These are phyloP conservation scores for Choreutis nemorana DNA, from an alignment of 2,888 invertebrate species.

Conservation along the genomic window DNA sequence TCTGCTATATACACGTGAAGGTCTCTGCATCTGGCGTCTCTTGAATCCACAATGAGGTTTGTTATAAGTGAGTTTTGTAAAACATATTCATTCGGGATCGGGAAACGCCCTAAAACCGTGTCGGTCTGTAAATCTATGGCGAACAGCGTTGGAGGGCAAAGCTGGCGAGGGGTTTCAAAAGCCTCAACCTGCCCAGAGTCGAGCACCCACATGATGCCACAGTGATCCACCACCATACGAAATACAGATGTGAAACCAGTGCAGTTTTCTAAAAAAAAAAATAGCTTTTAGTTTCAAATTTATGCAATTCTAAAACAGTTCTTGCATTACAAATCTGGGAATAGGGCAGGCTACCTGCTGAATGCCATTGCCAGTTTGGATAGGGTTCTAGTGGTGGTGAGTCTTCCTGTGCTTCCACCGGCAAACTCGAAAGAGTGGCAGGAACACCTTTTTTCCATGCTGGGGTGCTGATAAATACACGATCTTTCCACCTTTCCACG, in stretches of 20 bases:
- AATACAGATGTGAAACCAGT: slow-evolving; percentile 78
- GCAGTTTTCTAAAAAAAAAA: slow-evolving; percentile 41
- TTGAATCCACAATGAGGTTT: slow-evolving; percentile 72
- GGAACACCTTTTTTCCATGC: slow-evolving; percentile 81
- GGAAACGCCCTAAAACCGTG: slow-evolving; percentile 67
- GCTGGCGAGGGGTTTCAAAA: slow-evolving; percentile 68
- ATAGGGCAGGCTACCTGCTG: slow-evolving; percentile 27
- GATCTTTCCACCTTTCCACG: slow-evolving; percentile 72
- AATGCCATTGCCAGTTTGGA: slow-evolving; percentile 79
- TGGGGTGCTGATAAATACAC: slow-evolving; percentile 79
- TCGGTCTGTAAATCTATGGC: slow-evolving; percentile 77
- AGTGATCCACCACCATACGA: slow-evolving; percentile 78
- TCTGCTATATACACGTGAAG: slow-evolving; percentile 75
- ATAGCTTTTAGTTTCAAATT: neutral
- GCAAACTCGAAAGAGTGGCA: slow-evolving; percentile 73
- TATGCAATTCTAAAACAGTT: neutral
- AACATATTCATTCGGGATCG: slow-evolving; percentile 71
- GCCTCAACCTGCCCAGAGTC: slow-evolving; percentile 81
- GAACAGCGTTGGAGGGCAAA: slow-evolving; percentile 77
- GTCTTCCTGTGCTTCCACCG: slow-evolving; percentile 55
- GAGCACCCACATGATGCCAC: slow-evolving; percentile 80
- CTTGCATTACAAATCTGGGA: neutral
- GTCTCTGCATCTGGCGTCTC: slow-evolving; percentile 67
- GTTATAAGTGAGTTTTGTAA: slow-evolving; percentile 74
- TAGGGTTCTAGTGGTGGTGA: slow-evolving; percentile 75